phyloP scores from a whole-genome alignment of 2,888 invertebrate species.

The Amblyteles armatorius region DNA sequence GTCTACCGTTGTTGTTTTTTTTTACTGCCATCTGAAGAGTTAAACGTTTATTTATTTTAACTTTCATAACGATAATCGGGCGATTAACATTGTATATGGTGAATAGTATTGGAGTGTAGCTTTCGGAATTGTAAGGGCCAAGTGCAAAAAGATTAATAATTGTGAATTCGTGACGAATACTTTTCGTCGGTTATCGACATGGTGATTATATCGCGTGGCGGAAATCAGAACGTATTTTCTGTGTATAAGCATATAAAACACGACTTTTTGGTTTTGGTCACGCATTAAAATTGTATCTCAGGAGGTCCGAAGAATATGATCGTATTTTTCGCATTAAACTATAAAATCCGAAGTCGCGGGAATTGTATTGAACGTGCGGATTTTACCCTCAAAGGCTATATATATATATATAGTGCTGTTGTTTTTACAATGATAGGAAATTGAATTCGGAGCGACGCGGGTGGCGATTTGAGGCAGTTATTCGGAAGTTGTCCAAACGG shows the following conservation, averaged over 20 bases:
- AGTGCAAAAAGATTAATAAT: background rate
- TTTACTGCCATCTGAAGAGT: slow-evolving; percentile 41
- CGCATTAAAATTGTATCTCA: background rate
- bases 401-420: background rate
- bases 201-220: background rate
- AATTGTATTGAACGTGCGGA: background rate
- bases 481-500: background rate
- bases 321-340: background rate
- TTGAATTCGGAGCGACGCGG: background rate
- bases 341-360: background rate
- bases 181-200: background rate
- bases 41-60: slow-evolving; percentile 19
- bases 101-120: background rate
- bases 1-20: slow-evolving; percentile 49
- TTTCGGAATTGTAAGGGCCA: background rate
- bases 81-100: background rate
- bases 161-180: slow-evolving; percentile 1
- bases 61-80: slow-evolving; percentile 8
- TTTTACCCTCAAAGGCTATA: background rate
- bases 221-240: no score
- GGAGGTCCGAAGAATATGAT: background rate
- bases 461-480: background rate
- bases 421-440: background rate
- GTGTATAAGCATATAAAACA: no score
- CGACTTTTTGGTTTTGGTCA: background rate